Base-by-base conservation (phyloP, 2,113 vertebrate species). In the Procapra przewalskii region DNA sequence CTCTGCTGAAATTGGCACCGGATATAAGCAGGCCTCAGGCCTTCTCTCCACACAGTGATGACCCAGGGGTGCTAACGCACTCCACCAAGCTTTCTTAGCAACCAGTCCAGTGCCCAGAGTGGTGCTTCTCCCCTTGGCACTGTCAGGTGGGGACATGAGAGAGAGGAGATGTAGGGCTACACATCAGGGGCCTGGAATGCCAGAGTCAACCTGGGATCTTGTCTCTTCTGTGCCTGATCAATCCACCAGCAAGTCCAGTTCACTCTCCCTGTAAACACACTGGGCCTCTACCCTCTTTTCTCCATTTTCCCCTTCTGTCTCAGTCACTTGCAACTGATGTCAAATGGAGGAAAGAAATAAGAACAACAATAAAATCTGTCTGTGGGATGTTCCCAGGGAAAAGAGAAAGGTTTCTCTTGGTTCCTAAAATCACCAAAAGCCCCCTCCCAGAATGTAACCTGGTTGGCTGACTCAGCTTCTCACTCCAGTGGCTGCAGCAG, bases 151-250 rank as follows among this genome's bases (percentile, higher is more conserved):
- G 15, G 4, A 29, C 60, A 11, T 0, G 59, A 62, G 60, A 80
- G n/a, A 33, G 25, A 77, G 27, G 0, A 88, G 96, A 48, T 0
- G 2, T 5, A 16, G 57, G 75, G 50, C 15, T 29, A 54, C 14
- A 9, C 3, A 1, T 12, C 5, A 0, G 59, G 31, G 6, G 2
- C 57, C 60, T n/a, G 4, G 90, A 54, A 17, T 1, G 29, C 80
- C 25, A 11, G 8, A 5, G 50, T 29, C 43, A 29, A 3, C 54
- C 84, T 6, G 67, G 79, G 16, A 33, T 33, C 40, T 86, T 55
- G 81, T 55, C 52, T 15, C 23, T 31, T 83, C 27, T 27, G 2
- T 23, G 31, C 59, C 8, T 21, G 0, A 11, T 50, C 55, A 10
- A 3, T 8, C 40, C 67, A 36, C 17, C 25, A 4, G 57, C 62